Evolutionary conservation across 2,113 vertebrate species (phyloP), one percentile per base, ranked within the genome.

Genomic region (Oenanthe melanoleuca): DNA sequence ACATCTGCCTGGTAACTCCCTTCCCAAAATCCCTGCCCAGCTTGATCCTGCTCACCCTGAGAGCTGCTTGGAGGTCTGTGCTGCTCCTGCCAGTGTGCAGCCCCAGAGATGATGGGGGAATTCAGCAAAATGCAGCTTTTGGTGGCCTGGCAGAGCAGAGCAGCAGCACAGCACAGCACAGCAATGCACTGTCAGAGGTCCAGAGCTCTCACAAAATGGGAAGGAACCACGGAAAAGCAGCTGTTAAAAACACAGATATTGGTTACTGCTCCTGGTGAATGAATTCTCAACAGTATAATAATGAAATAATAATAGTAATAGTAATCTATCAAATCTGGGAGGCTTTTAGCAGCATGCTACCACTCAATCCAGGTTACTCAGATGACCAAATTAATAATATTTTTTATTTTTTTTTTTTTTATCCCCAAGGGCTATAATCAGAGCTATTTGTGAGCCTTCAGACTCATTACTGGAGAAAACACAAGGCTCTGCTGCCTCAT

Each of bases 211-310:
- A 40, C 9, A 33, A 49, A 57, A 42, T 1, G 9, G 14, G 44
- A 28, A 80, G 70, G 86, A 60, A 14, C 8, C 57, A 8, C 1
- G 22, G 11, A 66, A 28, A 65, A 89, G 8, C 53, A 87, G 63
- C 66, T 88, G 55, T 12, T 66, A 16, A 86, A 64, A 75, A 8
- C 42, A 59, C 53, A 64, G 64, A 53, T 42, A 20, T 5, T 34
- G 28, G 56, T 80, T 18, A n/a, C 16, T 40, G 5, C 5, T 24
- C 2, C 15, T 11, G 9, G 17, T 12, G 53, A 91, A 29, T 9
- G 12, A 47, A 23, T 70, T 1, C 5, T 57, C 24, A 6, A 2
- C 1, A 2, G 9, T 26, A 0, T 4, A 14, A 66, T 8, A 9
- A 12, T 2, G 3, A 45, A 45, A 45, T 45, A 45, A 45, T 45